These are phyloP conservation scores for Gorilla gorilla DNA, from an alignment of 2,113 vertebrate genomes.

Conservation along the genomic window DNA sequence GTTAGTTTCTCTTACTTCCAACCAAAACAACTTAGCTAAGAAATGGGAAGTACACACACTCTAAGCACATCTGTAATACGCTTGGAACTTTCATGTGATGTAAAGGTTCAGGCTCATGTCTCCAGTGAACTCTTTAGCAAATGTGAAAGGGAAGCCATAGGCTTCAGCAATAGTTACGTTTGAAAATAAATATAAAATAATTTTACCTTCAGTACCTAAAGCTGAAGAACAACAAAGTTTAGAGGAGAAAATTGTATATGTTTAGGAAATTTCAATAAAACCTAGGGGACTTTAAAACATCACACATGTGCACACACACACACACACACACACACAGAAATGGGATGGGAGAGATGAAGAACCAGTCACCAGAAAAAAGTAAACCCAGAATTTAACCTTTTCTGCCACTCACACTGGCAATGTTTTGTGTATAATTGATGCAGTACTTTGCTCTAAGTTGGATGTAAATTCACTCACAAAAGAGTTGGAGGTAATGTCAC, in stretches of 20 bases:
- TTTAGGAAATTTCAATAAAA: conserved; percentile 49
- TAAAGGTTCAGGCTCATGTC: neutral
- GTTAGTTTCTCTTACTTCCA: conserved; percentile 48
- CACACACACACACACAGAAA: neutral
- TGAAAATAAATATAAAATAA: conserved; percentile 1
- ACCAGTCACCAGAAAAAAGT: conserved; percentile 42
- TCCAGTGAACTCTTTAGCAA: conserved; percentile 12
- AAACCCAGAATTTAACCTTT: conserved; percentile 60
- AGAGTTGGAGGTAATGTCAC: conserved; percentile 68
- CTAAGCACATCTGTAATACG: neutral
- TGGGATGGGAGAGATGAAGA: neutral
- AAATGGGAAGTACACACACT: neutral
- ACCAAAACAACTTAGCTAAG: conserved; percentile 55
- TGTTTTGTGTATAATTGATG: conserved; percentile 52
- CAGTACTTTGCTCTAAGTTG: conserved; percentile 33
- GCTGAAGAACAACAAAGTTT: neutral
- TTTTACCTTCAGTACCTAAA: conserved; percentile 31
- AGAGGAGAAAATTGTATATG: neutral
- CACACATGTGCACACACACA: neutral
- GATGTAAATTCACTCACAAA: conserved; percentile 58
- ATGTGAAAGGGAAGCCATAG: neutral
- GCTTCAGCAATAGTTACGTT: conserved; percentile 6
- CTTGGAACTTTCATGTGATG: neutral
- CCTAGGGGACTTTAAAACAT: neutral
- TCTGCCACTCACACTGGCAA: conserved; percentile 30